Conservation (phyloP, 53 echinoderm and acorn worm species). For the Luidia sarsii region DNA sequence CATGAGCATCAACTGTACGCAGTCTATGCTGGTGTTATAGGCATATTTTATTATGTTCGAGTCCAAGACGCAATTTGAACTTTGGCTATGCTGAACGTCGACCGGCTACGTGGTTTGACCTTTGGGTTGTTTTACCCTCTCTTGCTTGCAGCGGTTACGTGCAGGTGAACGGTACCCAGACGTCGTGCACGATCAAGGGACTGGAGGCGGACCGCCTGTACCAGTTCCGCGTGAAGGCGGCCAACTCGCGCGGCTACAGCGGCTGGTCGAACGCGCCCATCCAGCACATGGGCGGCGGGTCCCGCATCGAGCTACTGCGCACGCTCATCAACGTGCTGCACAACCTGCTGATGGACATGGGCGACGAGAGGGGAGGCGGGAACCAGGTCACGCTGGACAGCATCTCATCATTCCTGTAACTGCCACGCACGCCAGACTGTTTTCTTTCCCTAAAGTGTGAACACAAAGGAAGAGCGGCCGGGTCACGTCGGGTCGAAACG, state of each 20-base stretch:
- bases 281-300: constrained; percentile 37
- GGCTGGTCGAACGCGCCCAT: constrained; percentile 53
- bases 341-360: constrained; percentile 27
- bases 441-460: too few species aligned
- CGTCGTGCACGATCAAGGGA: constrained; percentile 34
- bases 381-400: constrained; percentile 38
- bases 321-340: constrained; percentile 34
- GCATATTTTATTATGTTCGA: too few species aligned
- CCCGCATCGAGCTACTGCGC: constrained; percentile 40
- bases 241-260: constrained; percentile 33
- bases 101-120: too few species aligned
- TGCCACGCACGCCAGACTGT: too few species aligned
- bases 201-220: constrained; percentile 27
- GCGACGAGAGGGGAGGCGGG: not conserved
- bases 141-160: not conserved
- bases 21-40: too few species aligned
- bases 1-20: too few species aligned
- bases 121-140: not conserved
- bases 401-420: constrained; percentile 15
- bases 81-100: too few species aligned
- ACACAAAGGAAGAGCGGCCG: too few species aligned
- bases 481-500: too few species aligned
- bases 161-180: constrained; percentile 39
- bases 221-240: constrained; percentile 50
- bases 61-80: too few species aligned